Conservation (phyloP, 2,888 invertebrate genomes). For the Gisinianus flammeolus region DNA sequence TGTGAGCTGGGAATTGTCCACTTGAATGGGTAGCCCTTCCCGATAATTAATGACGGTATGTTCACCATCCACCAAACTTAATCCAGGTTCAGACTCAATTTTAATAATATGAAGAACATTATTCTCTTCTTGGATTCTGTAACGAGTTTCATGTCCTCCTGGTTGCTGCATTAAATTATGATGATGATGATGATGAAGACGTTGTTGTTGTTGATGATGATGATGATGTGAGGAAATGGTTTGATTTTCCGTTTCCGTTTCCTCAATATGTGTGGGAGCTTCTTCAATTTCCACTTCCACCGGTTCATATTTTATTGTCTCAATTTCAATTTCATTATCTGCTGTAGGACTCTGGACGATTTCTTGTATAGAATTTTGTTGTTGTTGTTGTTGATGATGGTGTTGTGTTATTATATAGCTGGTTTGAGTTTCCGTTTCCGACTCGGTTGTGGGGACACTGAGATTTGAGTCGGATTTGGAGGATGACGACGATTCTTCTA, state of each 20-base stretch:
- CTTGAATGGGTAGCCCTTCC: constrained; percentile 11
- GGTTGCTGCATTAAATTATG: background rate
- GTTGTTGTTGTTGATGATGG: background rate
- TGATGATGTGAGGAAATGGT: background rate
- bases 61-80: constrained; percentile 9
- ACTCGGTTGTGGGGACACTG: background rate
- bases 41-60: constrained; percentile 29
- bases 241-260: background rate
- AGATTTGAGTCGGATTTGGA: background rate
- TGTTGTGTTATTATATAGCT: background rate
- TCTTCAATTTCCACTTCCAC: background rate
- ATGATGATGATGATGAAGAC: background rate
- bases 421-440: background rate
- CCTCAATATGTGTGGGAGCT: background rate
- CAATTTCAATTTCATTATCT: constrained; percentile 32
- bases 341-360: constrained; percentile 30
- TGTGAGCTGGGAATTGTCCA: constrained; percentile 19
- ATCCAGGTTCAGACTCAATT: constrained; percentile 21
- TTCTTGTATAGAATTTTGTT: background rate
- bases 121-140: constrained; percentile 32
- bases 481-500: background rate
- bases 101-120: constrained; percentile 34
- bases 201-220: background rate
- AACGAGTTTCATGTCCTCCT: constrained; percentile 23
- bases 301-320: constrained; percentile 30